Evolutionary conservation across 1,140 invertebrate species (phyloP).

Genomic region (Nymphalis io): DNA sequence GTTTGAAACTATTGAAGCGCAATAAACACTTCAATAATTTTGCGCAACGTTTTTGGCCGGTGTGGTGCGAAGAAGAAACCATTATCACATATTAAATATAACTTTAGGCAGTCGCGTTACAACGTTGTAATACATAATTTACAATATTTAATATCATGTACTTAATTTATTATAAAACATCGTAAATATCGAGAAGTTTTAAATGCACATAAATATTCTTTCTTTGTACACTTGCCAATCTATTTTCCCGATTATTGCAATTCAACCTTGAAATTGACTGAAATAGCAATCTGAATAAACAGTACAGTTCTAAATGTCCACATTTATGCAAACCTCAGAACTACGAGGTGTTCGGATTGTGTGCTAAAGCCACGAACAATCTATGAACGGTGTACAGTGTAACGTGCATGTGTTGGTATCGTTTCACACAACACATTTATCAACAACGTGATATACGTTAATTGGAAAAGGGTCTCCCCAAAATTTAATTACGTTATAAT

Average conservation of each 20-base stretch:
- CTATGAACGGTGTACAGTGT: not conserved
- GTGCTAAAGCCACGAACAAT: slow-evolving; percentile 9
- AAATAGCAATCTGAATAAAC: slow-evolving; percentile 30
- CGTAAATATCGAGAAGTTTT: too few species aligned
- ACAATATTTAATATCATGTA: too few species aligned
- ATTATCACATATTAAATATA: too few species aligned
- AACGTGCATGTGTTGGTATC: not conserved
- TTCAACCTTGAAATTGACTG: slow-evolving; percentile 31
- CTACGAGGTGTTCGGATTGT: slow-evolving; percentile 10
- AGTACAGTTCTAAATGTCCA: slow-evolving; percentile 27
- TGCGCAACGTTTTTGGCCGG: too few species aligned
- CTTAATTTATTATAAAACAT: too few species aligned
- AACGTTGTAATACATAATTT: too few species aligned
- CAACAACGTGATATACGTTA: not conserved
- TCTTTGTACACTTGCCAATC: slow-evolving; percentile 10
- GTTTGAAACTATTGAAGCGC: too few species aligned
- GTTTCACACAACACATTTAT: not conserved
- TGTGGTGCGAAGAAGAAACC: too few species aligned
- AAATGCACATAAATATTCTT: not conserved
- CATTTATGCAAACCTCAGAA: slow-evolving; percentile 23
- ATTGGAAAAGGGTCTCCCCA: too few species aligned
- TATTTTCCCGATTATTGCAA: slow-evolving; percentile 19
- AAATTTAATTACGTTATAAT: too few species aligned
- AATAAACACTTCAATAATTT: too few species aligned
- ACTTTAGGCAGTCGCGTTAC: too few species aligned